A percentile compares a stretch with the other conserved stretches of the same genome.
Conservation (phyloP, 2,888 invertebrate species). For the Nomada goodeniana region DNA sequence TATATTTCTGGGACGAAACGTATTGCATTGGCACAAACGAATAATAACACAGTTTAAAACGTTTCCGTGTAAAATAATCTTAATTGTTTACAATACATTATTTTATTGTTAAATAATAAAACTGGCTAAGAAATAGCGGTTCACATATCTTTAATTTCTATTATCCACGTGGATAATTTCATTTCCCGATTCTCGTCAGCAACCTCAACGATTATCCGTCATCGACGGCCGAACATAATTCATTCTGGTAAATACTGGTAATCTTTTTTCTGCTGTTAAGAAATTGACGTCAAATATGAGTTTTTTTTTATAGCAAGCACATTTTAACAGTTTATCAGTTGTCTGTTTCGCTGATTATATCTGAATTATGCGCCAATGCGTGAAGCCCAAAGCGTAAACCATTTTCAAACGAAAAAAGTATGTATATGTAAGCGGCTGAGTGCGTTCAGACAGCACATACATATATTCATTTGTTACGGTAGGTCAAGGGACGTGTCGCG, state of each 20-base stretch:
- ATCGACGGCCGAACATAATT: constrained; percentile 51
- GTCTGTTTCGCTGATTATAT: constrained; percentile 16
- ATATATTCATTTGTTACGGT: constrained; percentile 30
- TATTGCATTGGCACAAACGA: too few species aligned
- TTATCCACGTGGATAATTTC: constrained; percentile 24
- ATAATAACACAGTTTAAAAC: too few species aligned
- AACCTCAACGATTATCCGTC: constrained; percentile 30
- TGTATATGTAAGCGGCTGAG: background rate
- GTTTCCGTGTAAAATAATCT: too few species aligned
- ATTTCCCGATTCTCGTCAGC: constrained; percentile 25
- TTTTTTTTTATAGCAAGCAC: constrained; percentile 16
- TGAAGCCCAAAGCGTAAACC: background rate
- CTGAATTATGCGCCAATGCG: background rate
- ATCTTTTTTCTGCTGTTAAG: constrained; percentile 42
- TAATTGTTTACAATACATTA: too few species aligned
- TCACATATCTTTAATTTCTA: background rate
- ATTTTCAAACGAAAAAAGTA: background rate
- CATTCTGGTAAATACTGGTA: constrained; percentile 48
- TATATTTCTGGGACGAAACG: too few species aligned
- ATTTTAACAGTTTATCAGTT: constrained; percentile 32
- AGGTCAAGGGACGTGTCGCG: constrained; percentile 34
- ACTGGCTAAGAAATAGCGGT: too few species aligned
- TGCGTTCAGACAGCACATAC: background rate
- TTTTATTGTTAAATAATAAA: too few species aligned
- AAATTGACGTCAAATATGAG: constrained; percentile 60